phyloP scores from a whole-genome alignment of 2,888 invertebrate species.

The Aporophyla lueneburgensis region DNA sequence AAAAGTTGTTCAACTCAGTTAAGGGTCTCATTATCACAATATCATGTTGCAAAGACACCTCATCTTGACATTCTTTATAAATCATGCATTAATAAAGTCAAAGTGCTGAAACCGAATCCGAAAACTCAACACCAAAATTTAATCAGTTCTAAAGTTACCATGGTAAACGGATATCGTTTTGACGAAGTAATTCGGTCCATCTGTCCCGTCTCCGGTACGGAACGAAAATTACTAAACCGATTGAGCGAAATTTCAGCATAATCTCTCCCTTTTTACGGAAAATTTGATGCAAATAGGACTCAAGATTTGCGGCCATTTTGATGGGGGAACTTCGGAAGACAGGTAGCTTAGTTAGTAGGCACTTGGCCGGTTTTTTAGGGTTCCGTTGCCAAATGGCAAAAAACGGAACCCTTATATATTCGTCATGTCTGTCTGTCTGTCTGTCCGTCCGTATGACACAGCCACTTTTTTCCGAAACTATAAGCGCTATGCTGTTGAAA shows the following conservation, averaged over 20 bases:
- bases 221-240: constrained; percentile 52
- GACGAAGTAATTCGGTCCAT: constrained; percentile 57
- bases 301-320: constrained; percentile 36
- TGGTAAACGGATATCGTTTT: constrained; percentile 37
- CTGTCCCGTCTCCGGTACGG: constrained; percentile 37
- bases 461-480: no score
- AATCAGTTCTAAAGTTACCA: constrained; percentile 18
- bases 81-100: constrained; percentile 27
- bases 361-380: no score
- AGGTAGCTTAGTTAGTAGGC: constrained; percentile 49
- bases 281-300: constrained; percentile 56
- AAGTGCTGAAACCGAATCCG: constrained; percentile 15
- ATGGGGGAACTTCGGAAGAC: constrained; percentile 31
- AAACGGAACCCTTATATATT: no score
- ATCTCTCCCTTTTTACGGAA: constrained; percentile 50
- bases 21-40: not conserved
- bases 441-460: no score
- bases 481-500: no score
- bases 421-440: no score
- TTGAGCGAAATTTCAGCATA: constrained; percentile 52
- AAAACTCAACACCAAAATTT: constrained; percentile 25
- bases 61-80: not conserved
- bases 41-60: constrained; percentile 1
- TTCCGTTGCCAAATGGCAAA: no score
- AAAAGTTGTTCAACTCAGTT: not conserved